These are phyloP conservation scores for Camptogramma bilineatum DNA, from an alignment of 2,888 invertebrate species.

Conservation along the genomic window DNA sequence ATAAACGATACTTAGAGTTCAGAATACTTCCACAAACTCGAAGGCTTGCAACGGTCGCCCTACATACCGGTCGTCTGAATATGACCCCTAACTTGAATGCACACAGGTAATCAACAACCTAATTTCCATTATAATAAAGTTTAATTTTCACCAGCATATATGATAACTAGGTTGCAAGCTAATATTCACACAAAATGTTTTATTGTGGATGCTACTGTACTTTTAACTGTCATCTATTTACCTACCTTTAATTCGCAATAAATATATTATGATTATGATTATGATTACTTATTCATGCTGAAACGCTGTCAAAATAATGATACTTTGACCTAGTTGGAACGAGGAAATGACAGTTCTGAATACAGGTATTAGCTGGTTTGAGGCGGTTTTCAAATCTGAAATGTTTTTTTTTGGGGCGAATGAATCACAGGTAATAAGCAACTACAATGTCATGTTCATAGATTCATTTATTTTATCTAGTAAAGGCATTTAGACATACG, in stretches of 20 bases:
- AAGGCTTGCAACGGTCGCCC: constrained; percentile 66
- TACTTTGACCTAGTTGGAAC: constrained; percentile 40
- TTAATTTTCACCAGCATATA: constrained; percentile 4
- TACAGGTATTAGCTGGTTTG: constrained; percentile 22
- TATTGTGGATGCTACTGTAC: constrained; percentile 43
- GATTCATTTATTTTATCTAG: background rate
- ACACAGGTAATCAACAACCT: constrained; percentile 38
- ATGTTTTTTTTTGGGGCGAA: constrained; percentile 27
- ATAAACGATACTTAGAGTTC: constrained; percentile 36
- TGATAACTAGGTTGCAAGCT: constrained; percentile 38
- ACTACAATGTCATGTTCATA: background rate
- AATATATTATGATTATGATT: no score
- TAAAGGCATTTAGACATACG: no score
- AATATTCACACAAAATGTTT: constrained; percentile 36
- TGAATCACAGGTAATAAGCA: constrained; percentile 4
- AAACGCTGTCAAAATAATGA: constrained; percentile 44
- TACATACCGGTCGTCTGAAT: constrained; percentile 71
- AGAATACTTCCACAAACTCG: constrained; percentile 54
- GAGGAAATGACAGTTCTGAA: constrained; percentile 12
- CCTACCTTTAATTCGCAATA: no score
- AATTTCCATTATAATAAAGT: constrained; percentile 21
- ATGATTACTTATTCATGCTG: constrained; percentile 43
- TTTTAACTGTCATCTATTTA: no score
- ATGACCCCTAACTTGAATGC: constrained; percentile 73
- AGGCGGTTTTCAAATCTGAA: constrained; percentile 15